A percentile compares a stretch with the other conserved stretches of the same genome.
Evolutionary conservation across 2,888 invertebrate genomes (phyloP).

Genomic region (Cheilosia variabilis): DNA sequence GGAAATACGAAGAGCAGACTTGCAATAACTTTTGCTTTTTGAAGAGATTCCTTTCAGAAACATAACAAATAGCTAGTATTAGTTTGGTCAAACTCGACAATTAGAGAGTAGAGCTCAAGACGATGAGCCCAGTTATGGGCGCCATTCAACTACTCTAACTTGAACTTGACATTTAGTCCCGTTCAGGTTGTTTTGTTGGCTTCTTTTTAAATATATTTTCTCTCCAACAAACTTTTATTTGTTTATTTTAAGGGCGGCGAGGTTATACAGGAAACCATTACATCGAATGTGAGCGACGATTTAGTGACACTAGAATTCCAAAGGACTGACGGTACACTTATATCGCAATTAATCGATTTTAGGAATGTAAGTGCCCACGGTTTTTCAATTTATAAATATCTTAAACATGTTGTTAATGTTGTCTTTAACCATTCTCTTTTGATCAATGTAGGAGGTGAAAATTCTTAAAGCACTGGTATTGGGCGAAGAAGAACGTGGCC

Average conservation of each 20-base stretch:
- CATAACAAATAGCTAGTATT: too few relatives aligned
- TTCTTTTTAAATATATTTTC: too few relatives aligned
- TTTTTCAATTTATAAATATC: slow-evolving; percentile 12
- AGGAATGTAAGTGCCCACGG: slow-evolving; percentile 90
- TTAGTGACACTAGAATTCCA: slow-evolving; percentile 95
- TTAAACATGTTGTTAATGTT: not conserved
- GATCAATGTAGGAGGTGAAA: slow-evolving; percentile 92
- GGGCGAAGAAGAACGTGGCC: slow-evolving; percentile 96
- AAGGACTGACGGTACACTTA: slow-evolving; percentile 94
- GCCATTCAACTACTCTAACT: too few relatives aligned
- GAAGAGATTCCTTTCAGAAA: too few relatives aligned
- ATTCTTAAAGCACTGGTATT: slow-evolving; percentile 94
- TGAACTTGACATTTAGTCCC: too few relatives aligned
- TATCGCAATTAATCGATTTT: slow-evolving; percentile 97
- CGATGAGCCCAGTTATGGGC: too few relatives aligned
- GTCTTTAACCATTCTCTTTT: slow-evolving; percentile 33
- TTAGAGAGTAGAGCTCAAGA: too few relatives aligned
- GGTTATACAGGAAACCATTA: slow-evolving; percentile 95
- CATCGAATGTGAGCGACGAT: slow-evolving; percentile 95
- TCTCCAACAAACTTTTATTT: not conserved
- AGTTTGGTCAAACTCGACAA: too few relatives aligned
- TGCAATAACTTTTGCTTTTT: too few relatives aligned
- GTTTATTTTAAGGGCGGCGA: slow-evolving; percentile 91
- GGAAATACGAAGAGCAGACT: too few relatives aligned
- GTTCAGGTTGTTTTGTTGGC: too few relatives aligned